Percentiles rank a stretch among this genome's conserved stretches.
Conservation (phyloP, 2,888 invertebrate genomes). For the Cerastis rubricosa region DNA sequence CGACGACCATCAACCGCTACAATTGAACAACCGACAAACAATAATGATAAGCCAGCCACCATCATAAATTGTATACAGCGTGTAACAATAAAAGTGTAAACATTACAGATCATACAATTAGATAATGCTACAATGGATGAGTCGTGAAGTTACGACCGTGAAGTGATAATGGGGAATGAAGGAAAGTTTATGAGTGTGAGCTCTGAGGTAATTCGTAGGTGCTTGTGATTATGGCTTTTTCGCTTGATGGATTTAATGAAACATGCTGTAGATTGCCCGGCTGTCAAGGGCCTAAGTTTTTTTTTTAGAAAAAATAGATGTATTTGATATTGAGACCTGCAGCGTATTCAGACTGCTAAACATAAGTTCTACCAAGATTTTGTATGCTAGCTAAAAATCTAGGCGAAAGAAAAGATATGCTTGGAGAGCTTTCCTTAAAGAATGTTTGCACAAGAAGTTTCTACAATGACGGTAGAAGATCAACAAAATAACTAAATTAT, state of each 20-base stretch:
- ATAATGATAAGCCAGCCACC: constrained; percentile 58
- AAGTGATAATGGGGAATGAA: constrained; percentile 56
- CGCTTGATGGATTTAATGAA: constrained; percentile 1
- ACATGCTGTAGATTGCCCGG: neutral
- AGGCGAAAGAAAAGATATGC: neutral
- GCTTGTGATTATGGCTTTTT: constrained; percentile 4
- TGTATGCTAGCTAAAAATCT: neutral
- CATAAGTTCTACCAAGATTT: neutral
- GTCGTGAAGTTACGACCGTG: constrained; percentile 60
- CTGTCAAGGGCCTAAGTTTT: neutral
- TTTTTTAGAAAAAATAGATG: neutral
- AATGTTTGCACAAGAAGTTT: neutral
- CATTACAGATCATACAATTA: constrained; percentile 64
- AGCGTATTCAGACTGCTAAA: neutral
- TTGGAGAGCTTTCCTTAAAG: neutral
- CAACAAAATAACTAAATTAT: neutral
- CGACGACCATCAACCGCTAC: constrained; percentile 44
- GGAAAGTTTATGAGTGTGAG: constrained; percentile 47
- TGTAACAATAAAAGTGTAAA: constrained; percentile 69
- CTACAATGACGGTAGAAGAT: neutral
- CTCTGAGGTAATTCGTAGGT: constrained; percentile 8
- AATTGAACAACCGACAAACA: constrained; percentile 43
- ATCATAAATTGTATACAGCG: constrained; percentile 60
- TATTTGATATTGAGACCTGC: neutral
- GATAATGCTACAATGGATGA: constrained; percentile 64